Conservation (phyloP, 2,888 invertebrate species). For the Pachycephus smyrnensis region DNA sequence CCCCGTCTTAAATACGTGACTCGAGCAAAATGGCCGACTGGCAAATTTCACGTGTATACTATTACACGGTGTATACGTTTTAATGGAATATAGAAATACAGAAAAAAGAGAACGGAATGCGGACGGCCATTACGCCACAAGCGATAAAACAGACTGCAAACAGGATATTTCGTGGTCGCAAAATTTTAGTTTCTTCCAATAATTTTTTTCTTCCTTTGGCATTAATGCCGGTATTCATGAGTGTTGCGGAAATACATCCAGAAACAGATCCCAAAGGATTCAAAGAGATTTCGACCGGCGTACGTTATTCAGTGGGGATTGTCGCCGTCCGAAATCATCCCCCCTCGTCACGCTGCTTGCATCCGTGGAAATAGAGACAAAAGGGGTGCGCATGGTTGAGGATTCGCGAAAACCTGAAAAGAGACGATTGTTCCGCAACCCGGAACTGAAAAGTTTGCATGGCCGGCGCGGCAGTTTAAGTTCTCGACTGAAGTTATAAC, state of each 20-base stretch:
- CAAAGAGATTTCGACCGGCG: too few species aligned
- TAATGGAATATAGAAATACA: too few species aligned
- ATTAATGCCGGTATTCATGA: too few species aligned
- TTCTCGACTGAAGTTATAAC: conserved; percentile 55
- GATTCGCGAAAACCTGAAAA: conserved; percentile 9
- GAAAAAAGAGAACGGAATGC: conserved; percentile 3
- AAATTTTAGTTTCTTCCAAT: too few species aligned
- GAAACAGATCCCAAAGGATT: too few species aligned
- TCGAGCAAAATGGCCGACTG: conserved; percentile 48
- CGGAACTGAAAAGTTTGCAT: conserved; percentile 43
- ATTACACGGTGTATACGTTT: too few species aligned
- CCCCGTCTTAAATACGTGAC: conserved; percentile 64
- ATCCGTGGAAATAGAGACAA: background rate
- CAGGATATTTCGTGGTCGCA: too few species aligned
- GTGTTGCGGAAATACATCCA: too few species aligned
- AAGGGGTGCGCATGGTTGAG: background rate
- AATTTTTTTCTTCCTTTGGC: too few species aligned
- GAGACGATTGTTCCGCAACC: conserved; percentile 40
- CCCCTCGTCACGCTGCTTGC: background rate
- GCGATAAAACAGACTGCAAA: too few species aligned
- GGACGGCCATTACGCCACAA: conserved; percentile 13
- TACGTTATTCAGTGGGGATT: too few species aligned
- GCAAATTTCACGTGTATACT: conserved; percentile 44
- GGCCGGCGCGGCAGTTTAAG: conserved; percentile 48
- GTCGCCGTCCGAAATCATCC: too few species aligned